phyloP scores from a whole-genome alignment of 1,140 invertebrate genomes.

The Riptortus pedestris region DNA sequence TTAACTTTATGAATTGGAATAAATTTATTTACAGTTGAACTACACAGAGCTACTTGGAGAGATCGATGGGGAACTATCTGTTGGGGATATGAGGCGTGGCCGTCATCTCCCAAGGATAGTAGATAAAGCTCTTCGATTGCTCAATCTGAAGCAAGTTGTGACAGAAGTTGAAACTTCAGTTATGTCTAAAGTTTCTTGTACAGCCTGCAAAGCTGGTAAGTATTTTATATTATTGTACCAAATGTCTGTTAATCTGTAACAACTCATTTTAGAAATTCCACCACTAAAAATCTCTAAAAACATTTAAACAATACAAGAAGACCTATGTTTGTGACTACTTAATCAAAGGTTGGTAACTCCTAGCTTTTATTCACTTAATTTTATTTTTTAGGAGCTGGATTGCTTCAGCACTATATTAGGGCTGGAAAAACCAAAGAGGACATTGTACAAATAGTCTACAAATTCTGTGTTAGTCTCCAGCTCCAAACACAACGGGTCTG shows the following conservation, averaged over 20 bases:
- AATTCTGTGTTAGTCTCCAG: constrained; percentile 74
- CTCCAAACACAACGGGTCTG: constrained; percentile 76
- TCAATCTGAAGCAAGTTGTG: constrained; percentile 73
- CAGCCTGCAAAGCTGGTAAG: constrained; percentile 73
- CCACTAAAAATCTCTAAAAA: too few relatives aligned
- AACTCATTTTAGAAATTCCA: too few relatives aligned
- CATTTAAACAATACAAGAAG: too few relatives aligned
- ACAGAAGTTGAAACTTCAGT: constrained; percentile 80
- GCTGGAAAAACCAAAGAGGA: constrained; percentile 70
- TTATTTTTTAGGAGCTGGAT: constrained; percentile 50
- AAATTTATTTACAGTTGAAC: constrained; percentile 33
- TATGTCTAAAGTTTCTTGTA: constrained; percentile 82
- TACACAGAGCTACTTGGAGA: constrained; percentile 58
- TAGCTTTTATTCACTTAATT: too few relatives aligned
- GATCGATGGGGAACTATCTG: constrained; percentile 48
- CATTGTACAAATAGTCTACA: constrained; percentile 72
- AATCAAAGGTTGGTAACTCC: too few relatives aligned
- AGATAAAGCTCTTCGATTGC: constrained; percentile 65
- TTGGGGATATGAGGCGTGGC: constrained; percentile 30
- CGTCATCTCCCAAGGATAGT: constrained; percentile 63
- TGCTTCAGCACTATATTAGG: constrained; percentile 75
- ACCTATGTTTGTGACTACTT: too few relatives aligned
- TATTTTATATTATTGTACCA: constrained; percentile 11
- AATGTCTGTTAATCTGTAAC: too few relatives aligned
- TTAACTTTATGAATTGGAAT: too few relatives aligned